These are phyloP conservation scores for Candidula unifasciata DNA, from an alignment of 2,888 invertebrate species.

Conservation along the genomic window DNA sequence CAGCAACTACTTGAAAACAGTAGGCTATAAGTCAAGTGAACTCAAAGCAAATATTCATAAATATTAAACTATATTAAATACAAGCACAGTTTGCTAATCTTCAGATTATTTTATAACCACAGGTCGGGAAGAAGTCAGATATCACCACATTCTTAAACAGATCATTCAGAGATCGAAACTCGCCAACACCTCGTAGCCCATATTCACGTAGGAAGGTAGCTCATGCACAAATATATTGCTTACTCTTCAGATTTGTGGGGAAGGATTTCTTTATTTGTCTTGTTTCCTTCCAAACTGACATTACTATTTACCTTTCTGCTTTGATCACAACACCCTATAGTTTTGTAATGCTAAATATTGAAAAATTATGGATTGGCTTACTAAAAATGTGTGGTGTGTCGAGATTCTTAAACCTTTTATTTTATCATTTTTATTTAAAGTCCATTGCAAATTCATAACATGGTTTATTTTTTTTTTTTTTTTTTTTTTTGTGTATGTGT, in stretches of 20 bases:
- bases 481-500: too few relatives aligned
- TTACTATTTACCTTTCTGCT: not conserved
- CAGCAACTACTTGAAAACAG: too few relatives aligned
- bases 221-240: not conserved
- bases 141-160: conserved; percentile 1
- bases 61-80: too few relatives aligned
- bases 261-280: not conserved
- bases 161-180: conserved; percentile 13
- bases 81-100: not conserved
- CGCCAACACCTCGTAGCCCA: conserved; percentile 22
- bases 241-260: not conserved
- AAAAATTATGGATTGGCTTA: not conserved
- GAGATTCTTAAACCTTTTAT: not conserved
- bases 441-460: not conserved
- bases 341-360: not conserved
- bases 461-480: not conserved
- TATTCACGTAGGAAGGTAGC: conserved; percentile 30
- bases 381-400: too few relatives aligned
- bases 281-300: not conserved
- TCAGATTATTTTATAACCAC: not conserved
- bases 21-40: too few relatives aligned
- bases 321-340: not conserved
- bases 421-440: not conserved
- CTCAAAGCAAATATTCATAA: too few relatives aligned
- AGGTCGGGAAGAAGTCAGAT: not conserved